These are phyloP conservation scores for Aproaerema taeniolella DNA, from an alignment of 2,888 invertebrate genomes.

Conservation along the genomic window DNA sequence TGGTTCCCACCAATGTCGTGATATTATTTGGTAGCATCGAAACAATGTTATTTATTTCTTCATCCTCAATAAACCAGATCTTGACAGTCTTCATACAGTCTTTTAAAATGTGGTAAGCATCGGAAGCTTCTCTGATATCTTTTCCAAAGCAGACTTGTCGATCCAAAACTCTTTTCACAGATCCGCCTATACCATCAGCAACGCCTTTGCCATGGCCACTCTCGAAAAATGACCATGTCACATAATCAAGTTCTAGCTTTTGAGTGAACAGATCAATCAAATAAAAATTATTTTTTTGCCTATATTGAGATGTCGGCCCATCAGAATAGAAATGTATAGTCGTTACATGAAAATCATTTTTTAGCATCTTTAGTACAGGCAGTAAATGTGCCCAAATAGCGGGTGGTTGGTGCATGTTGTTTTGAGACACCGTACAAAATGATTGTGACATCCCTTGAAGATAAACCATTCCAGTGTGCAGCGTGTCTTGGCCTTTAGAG, in stretches of 20 bases:
- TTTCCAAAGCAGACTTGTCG: too few species aligned
- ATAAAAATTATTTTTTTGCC: conserved; percentile 19
- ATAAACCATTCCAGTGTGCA: conserved; percentile 12
- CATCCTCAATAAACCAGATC: background rate
- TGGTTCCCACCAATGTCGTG: conserved; percentile 16
- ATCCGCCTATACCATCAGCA: conserved; percentile 21
- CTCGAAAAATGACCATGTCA: conserved; percentile 21
- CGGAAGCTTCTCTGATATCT: too few species aligned
- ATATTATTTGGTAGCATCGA: too few species aligned
- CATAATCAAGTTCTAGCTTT: conserved; percentile 7
- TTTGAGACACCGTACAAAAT: too few species aligned
- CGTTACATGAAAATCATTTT: too few species aligned
- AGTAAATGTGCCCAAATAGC: conserved; percentile 14
- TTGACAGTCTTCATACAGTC: background rate
- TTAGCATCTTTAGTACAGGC: conserved; percentile 11
- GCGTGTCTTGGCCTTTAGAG: conserved; percentile 3
- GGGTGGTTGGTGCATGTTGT: conserved; percentile 10
- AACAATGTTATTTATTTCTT: too few species aligned
- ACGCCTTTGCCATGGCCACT: conserved; percentile 18
- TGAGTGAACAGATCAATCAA: conserved; percentile 13
- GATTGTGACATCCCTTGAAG: too few species aligned
- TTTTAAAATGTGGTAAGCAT: too few species aligned
- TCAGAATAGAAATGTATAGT: too few species aligned
- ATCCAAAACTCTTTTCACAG: too few species aligned
- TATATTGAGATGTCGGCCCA: conserved; percentile 18